Base-by-base conservation (phyloP, 2,113 vertebrate genomes). In the Oryzias curvinotus region DNA sequence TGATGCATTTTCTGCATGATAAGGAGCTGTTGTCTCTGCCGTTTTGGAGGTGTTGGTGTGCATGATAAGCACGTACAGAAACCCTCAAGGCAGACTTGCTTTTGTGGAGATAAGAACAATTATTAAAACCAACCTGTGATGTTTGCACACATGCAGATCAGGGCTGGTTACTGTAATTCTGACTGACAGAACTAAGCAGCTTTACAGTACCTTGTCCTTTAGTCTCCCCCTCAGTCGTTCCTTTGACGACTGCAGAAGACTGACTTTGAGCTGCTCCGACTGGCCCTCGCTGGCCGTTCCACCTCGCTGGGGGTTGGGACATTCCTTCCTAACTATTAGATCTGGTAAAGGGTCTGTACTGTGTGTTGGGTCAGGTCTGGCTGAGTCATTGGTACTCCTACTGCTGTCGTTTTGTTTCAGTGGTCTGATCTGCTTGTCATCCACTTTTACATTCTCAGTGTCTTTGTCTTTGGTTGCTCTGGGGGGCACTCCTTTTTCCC, bases 231-330 rank as follows among this genome's bases (percentile, higher is more conserved):
- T 89, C 87, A 99, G 94, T 59, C 96, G 92, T 89, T 98, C 96
- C 90, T 96, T 99, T 42, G 96, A 99, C 19, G 96, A 98, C 90
- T 96, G 96, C 58, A 99, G 94, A 84, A 99, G 72, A 65, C 90
- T 95, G 76, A 99, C 85, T 91, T 85, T 96, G 79, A 94, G 95
- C 18, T 91, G 90, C 25, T 95, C 93, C 47, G 83, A 81, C 82
- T 75, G 42, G 76, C 87, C 84, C 71, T 94, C 92, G 43, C 30
- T 62, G 5, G 68, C 55, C 56, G 56, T 63, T 19, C 61, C 52
- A 58, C 73, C 66, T 61, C 62, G 67, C 50, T 46, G n/a, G 52
- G 75, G 12, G 75, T 82, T 26, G 79, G 62, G 46, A 83, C 55
- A 82, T 50, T 91, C 76, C 62, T 79, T 82, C 19, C 53, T 26